phyloP scores from a whole-genome alignment of 2,113 vertebrate species.

The Numenius arquata region DNA sequence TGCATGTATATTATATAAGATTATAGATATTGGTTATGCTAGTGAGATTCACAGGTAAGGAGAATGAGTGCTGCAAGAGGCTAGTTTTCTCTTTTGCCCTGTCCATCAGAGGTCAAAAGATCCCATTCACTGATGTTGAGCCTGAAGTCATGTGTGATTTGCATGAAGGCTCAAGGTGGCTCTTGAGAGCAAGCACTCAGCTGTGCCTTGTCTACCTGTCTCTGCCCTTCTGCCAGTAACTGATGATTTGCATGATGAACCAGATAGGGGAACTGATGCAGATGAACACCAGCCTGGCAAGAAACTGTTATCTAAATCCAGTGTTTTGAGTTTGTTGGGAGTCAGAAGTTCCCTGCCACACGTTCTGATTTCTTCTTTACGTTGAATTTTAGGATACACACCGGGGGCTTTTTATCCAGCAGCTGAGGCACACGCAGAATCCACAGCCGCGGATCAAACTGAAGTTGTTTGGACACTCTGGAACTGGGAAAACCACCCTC shows the following conservation, averaged over 20 bases:
- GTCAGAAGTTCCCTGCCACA: neutral
- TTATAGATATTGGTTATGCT: neutral
- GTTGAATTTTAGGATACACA: conserved; percentile 82
- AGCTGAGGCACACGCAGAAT: conserved; percentile 86
- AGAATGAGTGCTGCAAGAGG: neutral
- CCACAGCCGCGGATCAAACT: conserved; percentile 89
- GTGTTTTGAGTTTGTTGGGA: neutral
- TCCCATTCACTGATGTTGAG: neutral
- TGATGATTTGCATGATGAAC: neutral
- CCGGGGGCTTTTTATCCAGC: conserved; percentile 89
- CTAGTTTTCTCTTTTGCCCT: neutral
- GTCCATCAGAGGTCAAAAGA: neutral
- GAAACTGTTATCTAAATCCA: neutral
- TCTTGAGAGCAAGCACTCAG: neutral
- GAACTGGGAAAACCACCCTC: conserved; percentile 89
- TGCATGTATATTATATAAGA: neutral
- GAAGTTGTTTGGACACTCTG: conserved; percentile 91
- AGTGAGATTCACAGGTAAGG: neutral
- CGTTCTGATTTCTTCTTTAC: neutral
- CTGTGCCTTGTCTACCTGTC: neutral
- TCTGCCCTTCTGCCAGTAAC: neutral
- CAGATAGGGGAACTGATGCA: neutral
- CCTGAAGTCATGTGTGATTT: neutral
- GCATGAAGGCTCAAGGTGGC: neutral
- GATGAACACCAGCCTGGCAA: neutral